phyloP scores from a whole-genome alignment of 2,113 vertebrate species.

The Crotalus horridus region DNA sequence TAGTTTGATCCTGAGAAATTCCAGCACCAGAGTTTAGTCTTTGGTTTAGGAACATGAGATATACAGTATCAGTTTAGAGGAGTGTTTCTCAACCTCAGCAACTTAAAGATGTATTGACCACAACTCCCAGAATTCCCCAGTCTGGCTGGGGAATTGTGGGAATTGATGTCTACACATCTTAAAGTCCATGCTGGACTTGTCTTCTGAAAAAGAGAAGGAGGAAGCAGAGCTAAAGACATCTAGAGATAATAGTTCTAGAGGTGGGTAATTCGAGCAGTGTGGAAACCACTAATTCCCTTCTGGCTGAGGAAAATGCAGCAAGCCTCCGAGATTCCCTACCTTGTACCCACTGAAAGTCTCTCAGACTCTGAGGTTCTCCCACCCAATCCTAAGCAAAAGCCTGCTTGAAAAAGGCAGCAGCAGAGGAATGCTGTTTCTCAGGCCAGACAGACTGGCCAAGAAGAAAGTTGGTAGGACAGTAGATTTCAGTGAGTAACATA shows the following conservation, averaged over 20 bases:
- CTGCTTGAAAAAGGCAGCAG: neutral
- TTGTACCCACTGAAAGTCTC: neutral
- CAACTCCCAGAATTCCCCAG: neutral
- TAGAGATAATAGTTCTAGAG: neutral
- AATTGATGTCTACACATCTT: neutral
- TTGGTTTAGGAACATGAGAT: neutral
- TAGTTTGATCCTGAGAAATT: neutral
- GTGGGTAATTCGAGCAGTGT: neutral
- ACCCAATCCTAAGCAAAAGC: neutral
- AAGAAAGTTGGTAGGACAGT: neutral
- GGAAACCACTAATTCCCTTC: neutral
- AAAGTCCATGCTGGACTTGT: neutral
- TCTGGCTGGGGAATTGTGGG: neutral
- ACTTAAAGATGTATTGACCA: neutral
- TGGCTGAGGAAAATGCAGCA: neutral
- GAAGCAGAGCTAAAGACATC: neutral
- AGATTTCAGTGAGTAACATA: neutral
- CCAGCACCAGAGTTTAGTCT: neutral
- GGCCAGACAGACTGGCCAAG: neutral
- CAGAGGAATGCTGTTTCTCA: neutral
- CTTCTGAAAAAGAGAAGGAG: neutral
- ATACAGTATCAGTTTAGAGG: neutral
- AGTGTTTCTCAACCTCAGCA: neutral
- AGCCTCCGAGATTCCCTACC: neutral
- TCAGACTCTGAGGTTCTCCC: neutral